These are phyloP conservation scores for Branchinecta sandiegonensis DNA, from an alignment of 2,888 invertebrate species.

Conservation along the genomic window DNA sequence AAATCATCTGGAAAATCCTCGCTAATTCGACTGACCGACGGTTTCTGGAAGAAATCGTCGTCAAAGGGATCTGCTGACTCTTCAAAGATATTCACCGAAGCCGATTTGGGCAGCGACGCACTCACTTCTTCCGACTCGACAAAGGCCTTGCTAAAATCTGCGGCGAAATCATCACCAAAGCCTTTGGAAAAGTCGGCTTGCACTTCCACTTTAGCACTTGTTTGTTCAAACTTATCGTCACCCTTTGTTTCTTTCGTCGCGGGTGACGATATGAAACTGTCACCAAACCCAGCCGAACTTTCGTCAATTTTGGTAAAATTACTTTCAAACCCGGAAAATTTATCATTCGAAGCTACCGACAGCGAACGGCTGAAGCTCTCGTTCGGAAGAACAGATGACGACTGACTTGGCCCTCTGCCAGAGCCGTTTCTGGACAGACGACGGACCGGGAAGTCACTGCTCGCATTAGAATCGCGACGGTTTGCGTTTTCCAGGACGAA, in stretches of 20 bases:
- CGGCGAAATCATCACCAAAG: constrained; percentile 3
- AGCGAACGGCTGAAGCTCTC: background rate
- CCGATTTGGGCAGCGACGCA: constrained; percentile 56
- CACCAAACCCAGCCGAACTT: background rate
- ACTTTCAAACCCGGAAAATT: background rate
- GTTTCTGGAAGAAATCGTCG: constrained; percentile 56
- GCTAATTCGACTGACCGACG: constrained; percentile 6
- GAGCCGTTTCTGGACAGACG: too few species aligned
- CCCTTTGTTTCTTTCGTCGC: background rate
- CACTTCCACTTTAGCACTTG: background rate
- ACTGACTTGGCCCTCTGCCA: too few species aligned
- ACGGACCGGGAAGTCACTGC: too few species aligned
- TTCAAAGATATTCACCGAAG: constrained; percentile 76
- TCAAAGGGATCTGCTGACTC: constrained; percentile 76
- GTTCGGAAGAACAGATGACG: background rate
- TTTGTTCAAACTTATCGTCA: background rate
- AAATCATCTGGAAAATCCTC: constrained; percentile 2
- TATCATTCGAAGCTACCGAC: background rate
- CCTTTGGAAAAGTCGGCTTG: background rate
- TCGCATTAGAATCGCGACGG: too few species aligned
- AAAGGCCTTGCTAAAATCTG: background rate
- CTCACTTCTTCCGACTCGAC: background rate
- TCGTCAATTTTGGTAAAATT: background rate
- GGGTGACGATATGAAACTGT: background rate
- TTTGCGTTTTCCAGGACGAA: background rate